Conservation (phyloP, 2,888 invertebrate genomes). For the Drosophila lutescens region DNA sequence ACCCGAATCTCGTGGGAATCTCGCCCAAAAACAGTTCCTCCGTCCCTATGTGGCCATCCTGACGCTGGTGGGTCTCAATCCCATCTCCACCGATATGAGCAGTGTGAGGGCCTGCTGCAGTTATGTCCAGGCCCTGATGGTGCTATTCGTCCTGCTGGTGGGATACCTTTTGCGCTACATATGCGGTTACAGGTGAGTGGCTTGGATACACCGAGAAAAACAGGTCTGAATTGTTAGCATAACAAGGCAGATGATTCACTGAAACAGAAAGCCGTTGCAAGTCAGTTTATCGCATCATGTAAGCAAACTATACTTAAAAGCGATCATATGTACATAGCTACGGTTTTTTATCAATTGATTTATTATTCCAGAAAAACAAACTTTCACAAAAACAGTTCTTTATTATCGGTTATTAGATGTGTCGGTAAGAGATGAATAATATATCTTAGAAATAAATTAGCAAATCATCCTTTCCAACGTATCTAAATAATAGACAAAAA, state of each 20-base stretch:
- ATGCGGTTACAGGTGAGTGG: conserved; percentile 89
- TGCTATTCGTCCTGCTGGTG: conserved; percentile 87
- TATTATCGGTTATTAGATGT: background rate
- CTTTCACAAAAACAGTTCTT: background rate
- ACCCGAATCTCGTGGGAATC: conserved; percentile 2
- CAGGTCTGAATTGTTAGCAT: background rate
- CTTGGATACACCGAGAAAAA: background rate
- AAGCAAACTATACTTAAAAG: background rate
- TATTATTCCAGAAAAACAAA: background rate
- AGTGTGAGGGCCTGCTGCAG: conserved; percentile 87
- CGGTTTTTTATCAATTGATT: conserved; percentile 1
- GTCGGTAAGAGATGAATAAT: no score
- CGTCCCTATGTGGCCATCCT: conserved; percentile 90
- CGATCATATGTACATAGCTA: background rate
- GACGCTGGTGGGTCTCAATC: conserved; percentile 90
- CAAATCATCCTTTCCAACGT: no score
- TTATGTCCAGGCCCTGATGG: conserved; percentile 88
- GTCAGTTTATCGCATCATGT: conserved; percentile 4
- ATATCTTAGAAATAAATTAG: no score
- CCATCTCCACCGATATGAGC: conserved; percentile 87
- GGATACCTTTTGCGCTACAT: conserved; percentile 92
- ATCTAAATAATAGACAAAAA: no score
- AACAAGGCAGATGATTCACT: background rate
- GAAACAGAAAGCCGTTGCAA: background rate
- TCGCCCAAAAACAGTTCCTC: conserved; percentile 86